Conservation (phyloP, 2,888 invertebrate genomes). For the Darwinula stevensoni region DNA sequence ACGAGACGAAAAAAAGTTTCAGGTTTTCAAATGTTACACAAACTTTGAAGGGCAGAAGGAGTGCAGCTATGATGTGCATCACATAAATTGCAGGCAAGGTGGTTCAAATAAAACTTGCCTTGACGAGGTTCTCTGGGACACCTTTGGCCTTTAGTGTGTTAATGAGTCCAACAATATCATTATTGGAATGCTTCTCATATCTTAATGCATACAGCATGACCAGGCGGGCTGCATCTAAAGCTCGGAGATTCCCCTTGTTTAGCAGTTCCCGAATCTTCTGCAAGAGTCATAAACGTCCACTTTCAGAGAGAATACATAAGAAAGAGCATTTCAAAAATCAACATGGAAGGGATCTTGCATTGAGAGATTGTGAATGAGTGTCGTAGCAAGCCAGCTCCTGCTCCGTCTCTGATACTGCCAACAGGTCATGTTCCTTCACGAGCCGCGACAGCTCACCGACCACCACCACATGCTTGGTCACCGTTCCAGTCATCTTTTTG, state of each 20-base stretch:
- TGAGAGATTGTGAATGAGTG: slow-evolving; percentile 25
- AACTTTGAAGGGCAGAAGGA: no score
- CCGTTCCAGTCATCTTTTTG: slow-evolving; percentile 82
- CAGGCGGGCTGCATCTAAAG: slow-evolving; percentile 52
- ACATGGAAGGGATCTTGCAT: no score
- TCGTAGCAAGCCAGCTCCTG: slow-evolving; percentile 58
- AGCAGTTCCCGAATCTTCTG: slow-evolving; percentile 47
- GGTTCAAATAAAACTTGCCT: no score
- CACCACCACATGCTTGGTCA: slow-evolving; percentile 87
- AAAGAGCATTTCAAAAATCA: no score
- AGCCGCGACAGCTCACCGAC: slow-evolving; percentile 74
- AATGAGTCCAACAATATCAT: slow-evolving; percentile 43
- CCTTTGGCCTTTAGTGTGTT: slow-evolving; percentile 38
- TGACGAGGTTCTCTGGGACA: slow-evolving; percentile 25
- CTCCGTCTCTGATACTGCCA: slow-evolving; percentile 75
- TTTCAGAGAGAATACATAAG: no score
- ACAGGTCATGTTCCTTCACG: slow-evolving; percentile 40
- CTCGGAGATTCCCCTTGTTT: slow-evolving; percentile 33
- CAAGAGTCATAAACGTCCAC: slow-evolving; percentile 9
- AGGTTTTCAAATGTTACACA: no score
- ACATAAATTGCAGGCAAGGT: no score
- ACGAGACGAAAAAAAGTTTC: no score
- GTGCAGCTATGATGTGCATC: no score
- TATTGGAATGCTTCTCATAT: slow-evolving; percentile 65
- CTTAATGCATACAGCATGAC: slow-evolving; percentile 76